Percentiles rank a stretch among this genome's conserved stretches.
phyloP scores from a whole-genome alignment of 2,113 vertebrate genomes.

The Siniperca knerii region DNA sequence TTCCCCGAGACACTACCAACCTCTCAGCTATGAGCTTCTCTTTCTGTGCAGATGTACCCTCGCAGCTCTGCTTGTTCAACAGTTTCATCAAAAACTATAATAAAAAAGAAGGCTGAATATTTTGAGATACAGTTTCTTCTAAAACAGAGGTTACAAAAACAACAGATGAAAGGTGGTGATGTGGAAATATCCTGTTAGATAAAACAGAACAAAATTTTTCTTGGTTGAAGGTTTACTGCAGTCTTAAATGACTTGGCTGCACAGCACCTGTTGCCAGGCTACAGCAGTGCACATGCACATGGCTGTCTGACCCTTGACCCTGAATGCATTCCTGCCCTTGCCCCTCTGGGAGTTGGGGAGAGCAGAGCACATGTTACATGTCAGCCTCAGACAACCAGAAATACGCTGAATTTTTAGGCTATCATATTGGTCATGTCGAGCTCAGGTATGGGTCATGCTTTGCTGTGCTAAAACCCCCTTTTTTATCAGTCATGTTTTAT shows the following conservation, averaged over 20 bases:
- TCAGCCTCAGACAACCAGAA: conserved; percentile 52
- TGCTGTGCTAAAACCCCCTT: background rate
- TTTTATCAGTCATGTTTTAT: background rate
- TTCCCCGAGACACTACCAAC: conserved; percentile 71
- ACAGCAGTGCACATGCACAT: conserved; percentile 60
- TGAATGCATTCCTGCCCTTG: conserved; percentile 67
- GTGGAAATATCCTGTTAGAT: background rate
- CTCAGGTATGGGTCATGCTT: conserved; percentile 1
- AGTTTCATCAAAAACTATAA: conserved; percentile 5
- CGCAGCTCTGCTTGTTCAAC: background rate
- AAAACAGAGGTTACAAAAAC: background rate
- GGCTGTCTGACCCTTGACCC: conserved; percentile 70
- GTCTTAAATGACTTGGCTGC: conserved; percentile 26
- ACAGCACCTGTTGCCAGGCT: conserved; percentile 79
- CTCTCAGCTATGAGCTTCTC: conserved; percentile 60
- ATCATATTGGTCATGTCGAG: background rate
- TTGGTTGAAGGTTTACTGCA: conserved; percentile 24
- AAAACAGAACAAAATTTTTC: background rate
- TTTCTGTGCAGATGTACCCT: conserved; percentile 55
- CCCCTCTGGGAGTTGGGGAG: conserved; percentile 65
- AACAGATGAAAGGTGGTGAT: background rate
- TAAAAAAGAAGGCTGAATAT: background rate
- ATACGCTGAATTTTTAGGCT: conserved; percentile 1
- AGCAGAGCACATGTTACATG: conserved; percentile 64
- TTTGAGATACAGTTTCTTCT: background rate